Base-by-base conservation (phyloP, 2,888 invertebrate species). In the Acanthoscelides obtectus region DNA sequence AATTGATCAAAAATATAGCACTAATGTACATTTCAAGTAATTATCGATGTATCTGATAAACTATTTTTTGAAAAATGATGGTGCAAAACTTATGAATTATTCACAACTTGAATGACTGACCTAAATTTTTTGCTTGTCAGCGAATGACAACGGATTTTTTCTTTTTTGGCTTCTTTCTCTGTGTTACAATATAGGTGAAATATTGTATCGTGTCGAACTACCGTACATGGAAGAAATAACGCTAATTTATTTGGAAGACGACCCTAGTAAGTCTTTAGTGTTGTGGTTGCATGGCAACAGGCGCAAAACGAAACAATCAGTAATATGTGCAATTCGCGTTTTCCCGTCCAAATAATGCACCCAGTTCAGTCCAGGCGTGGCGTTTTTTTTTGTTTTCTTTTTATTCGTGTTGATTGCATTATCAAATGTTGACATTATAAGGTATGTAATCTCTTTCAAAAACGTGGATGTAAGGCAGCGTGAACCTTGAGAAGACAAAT, bases 221-320 rank as follows among this genome's bases (percentile, higher is more conserved):
- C 94, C 94, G 88, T 92, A 94, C 92, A 93, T 94, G 94, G 94
- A 94, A 92, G 94, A 94, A 91, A 93, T 94, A 89, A 94, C 94
- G 88, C 92, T 94, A 90, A 94, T 94, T 90, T 94, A 94, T 93
- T 92, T 94, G 93, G 94, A 94, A 92, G 93, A 94, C 88, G 86
- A 86, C 83, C 84, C 85, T 87, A 88, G 90, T 90, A 90, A 90
- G 90, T 90, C 87, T 85, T 45, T 89, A 89, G 89, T 90, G 89
- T 90, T 86, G 90, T 89, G 89, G 88, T 77, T 90, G 90, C 86
- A 85, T 85, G 85, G 82, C 82, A 82, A 75, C 75, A 75, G 20
- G 64, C 69, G 64, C 25, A 69, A 64, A 21, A 69, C 20, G 75
- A 72, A 73, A 73, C 12, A 45, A 12, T 45, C 45, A 45, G 17